Percentiles rank a stretch among this genome's conserved stretches.
Conservation (phyloP, 2,888 invertebrate species). For the Cheiracanthium punctorium region DNA sequence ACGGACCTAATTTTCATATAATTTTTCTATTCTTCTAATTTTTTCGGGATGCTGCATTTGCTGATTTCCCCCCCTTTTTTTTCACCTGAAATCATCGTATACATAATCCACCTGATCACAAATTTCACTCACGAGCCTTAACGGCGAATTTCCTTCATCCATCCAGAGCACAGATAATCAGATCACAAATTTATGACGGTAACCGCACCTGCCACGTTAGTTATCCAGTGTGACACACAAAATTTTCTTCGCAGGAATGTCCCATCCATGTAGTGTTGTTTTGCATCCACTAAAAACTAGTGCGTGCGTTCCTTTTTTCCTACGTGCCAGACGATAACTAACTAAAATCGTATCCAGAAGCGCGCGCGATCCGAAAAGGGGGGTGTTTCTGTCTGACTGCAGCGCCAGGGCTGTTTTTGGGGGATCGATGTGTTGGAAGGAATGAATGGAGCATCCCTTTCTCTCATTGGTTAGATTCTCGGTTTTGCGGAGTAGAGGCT, state of each 20-base stretch:
- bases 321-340: neutral
- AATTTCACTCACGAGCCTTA: too few relatives aligned
- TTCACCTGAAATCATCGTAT: too few relatives aligned
- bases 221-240: conserved; percentile 10
- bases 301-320: neutral
- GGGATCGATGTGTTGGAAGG: conserved; percentile 25
- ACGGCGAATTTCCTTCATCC: too few relatives aligned
- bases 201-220: neutral
- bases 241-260: neutral
- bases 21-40: too few relatives aligned
- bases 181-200: neutral
- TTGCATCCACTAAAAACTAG: too few relatives aligned
- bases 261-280: neutral
- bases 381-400: conserved; percentile 30
- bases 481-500: conserved; percentile 26
- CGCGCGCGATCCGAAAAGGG: conserved; percentile 5
- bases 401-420: conserved; percentile 21
- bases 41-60: too few relatives aligned
- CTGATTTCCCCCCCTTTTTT: too few relatives aligned
- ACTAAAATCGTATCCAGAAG: neutral
- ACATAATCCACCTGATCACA: too few relatives aligned
- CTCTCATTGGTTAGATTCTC: conserved; percentile 43
- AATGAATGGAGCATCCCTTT: conserved; percentile 41
- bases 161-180: neutral
- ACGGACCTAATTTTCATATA: too few relatives aligned